These are phyloP conservation scores for Micropoecilia bifurca DNA, from an alignment of 2,797 vertebrate species.

Conservation along the genomic window DNA sequence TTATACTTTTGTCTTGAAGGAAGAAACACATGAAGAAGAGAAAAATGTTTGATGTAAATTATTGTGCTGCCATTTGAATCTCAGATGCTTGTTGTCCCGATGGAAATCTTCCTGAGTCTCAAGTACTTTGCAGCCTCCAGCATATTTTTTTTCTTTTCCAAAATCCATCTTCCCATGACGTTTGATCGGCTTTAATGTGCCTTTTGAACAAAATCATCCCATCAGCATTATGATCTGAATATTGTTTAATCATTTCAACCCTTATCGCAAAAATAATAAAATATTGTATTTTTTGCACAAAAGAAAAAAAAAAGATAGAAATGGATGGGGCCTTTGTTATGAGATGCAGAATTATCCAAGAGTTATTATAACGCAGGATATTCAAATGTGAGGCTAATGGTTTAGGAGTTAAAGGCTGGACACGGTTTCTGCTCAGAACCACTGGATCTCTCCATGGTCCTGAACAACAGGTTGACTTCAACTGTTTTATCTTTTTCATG, in stretches of 20 bases:
- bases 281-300: no score
- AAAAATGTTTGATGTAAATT: not conserved
- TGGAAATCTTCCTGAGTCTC: not conserved
- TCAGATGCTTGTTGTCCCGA: not conserved
- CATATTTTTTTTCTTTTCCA: not conserved
- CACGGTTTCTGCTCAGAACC: not conserved
- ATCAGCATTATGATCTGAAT: not conserved
- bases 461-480: conserved; percentile 9
- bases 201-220: not conserved
- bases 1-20: not conserved
- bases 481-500: conserved; percentile 1
- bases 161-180: not conserved
- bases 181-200: not conserved
- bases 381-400: not conserved
- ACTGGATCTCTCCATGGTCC: conserved; percentile 32
- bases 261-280: not conserved
- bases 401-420: not conserved
- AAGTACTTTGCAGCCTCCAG: not conserved
- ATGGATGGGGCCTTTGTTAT: not conserved
- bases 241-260: not conserved
- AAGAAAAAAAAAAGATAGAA: not conserved
- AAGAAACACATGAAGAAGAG: not conserved
- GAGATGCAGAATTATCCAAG: not conserved
- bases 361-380: not conserved
- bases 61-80: not conserved